Evolutionary conservation across 53 echinoderm and acorn worm species (phyloP).

Genomic region (Stichopus horrens): DNA sequence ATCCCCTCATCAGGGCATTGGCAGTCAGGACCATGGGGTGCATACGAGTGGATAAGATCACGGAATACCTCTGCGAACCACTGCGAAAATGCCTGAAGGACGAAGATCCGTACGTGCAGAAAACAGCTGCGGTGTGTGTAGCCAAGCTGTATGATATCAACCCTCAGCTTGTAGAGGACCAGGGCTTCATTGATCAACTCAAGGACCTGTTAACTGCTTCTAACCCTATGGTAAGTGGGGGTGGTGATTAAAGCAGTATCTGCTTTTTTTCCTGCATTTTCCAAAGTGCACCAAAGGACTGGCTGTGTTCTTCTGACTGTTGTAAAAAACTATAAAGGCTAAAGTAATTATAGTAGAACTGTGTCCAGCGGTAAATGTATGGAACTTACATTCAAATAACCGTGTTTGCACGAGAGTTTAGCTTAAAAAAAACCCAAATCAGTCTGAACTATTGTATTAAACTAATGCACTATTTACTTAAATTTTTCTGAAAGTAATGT

Average conservation of each 20-base stretch:
- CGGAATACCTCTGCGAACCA: constrained; percentile 95
- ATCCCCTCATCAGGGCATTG: constrained; percentile 88
- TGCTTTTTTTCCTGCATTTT: neutral
- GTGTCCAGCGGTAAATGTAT: no score
- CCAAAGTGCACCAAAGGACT: no score
- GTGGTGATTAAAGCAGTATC: neutral
- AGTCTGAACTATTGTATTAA: no score
- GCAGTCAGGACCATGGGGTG: constrained; percentile 99
- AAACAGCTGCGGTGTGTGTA: constrained; percentile 96
- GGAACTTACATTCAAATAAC: no score
- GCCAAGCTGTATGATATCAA: constrained; percentile 98
- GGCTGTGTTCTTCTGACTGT: no score
- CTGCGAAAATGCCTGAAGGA: constrained; percentile 95
- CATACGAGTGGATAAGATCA: constrained; percentile 98
- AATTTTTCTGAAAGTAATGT: no score
- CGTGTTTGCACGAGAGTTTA: no score
- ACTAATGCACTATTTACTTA: no score
- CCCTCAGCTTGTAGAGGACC: constrained; percentile 93
- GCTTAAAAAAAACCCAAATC: no score
- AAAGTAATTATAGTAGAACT: no score
- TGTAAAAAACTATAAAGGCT: neutral
- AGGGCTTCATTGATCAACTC: constrained; percentile 93
- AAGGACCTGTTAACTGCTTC: constrained; percentile 87
- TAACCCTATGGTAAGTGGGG: constrained; percentile 81
- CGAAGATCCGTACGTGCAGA: constrained; percentile 97